Evolutionary conservation across 2,797 vertebrate genomes (phyloP).

Genomic region (Gymnothorax javanicus): DNA sequence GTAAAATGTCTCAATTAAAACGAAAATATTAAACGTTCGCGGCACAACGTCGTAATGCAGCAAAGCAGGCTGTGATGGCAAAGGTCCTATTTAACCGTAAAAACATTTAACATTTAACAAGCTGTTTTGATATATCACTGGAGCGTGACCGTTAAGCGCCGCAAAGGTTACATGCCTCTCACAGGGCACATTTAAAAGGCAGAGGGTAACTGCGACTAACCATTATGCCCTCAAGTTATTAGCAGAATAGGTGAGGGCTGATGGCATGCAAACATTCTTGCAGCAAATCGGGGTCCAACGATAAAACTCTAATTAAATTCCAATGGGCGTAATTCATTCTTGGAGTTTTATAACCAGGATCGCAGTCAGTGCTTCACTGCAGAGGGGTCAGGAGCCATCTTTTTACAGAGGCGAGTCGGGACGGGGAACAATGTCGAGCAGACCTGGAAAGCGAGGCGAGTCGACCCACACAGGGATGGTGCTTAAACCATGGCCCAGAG

Average conservation of each 20-base stretch:
- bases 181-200: conserved; percentile 11
- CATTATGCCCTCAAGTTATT: conserved; percentile 16
- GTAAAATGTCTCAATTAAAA: background rate
- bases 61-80: background rate
- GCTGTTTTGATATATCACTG: background rate
- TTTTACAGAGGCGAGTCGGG: background rate
- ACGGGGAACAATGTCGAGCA: background rate
- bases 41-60: background rate
- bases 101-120: background rate
- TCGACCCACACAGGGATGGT: background rate
- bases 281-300: background rate
- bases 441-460: background rate
- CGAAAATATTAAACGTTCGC: background rate
- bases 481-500: background rate
- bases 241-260: conserved; percentile 2
- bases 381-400: background rate
- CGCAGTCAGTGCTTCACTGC: background rate
- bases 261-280: conserved; percentile 3
- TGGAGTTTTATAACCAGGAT: background rate
- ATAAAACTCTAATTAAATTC: conserved; percentile 15
- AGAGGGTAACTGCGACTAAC: conserved; percentile 18
- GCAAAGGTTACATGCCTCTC: background rate
- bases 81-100: background rate
- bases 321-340: background rate
- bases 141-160: background rate